A percentile compares a stretch with the other conserved stretches of the same genome.
These are phyloP conservation scores for Melanaphis sacchari DNA, from an alignment of 1,140 invertebrate genomes.

Conservation along the genomic window DNA sequence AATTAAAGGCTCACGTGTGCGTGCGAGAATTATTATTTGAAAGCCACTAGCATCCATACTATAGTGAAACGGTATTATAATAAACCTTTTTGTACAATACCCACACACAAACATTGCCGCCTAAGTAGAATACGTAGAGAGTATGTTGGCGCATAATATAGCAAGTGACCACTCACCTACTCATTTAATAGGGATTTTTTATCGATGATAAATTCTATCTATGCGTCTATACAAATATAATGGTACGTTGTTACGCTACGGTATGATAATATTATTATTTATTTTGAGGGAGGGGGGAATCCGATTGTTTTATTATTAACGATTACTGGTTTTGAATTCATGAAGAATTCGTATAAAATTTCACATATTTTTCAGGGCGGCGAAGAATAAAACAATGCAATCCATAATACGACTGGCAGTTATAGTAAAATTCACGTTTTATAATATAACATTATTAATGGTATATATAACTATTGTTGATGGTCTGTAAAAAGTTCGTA, in stretches of 20 bases:
- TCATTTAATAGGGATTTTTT: neutral
- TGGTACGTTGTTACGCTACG: too few relatives aligned
- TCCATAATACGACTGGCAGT: too few relatives aligned
- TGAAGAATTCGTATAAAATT: neutral
- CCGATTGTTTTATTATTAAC: neutral
- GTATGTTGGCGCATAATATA: neutral
- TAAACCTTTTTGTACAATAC: conserved; percentile 11
- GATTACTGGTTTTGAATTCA: neutral
- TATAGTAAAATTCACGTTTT: too few relatives aligned
- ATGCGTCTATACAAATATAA: neutral
- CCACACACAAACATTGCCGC: neutral
- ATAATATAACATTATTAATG: too few relatives aligned
- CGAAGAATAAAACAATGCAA: too few relatives aligned
- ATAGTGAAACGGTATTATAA: neutral
- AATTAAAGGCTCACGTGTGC: conserved; percentile 21
- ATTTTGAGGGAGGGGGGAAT: too few relatives aligned
- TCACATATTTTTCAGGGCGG: too few relatives aligned
- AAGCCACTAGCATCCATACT: neutral
- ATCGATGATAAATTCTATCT: neutral
- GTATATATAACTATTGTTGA: too few relatives aligned
- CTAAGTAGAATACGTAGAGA: neutral
- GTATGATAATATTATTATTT: neutral
- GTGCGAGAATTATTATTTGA: neutral
- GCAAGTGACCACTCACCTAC: neutral
- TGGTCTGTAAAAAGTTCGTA: too few relatives aligned